These are phyloP conservation scores for Lacerta bilineata DNA, from an alignment of 2,797 vertebrate species.

Conservation along the genomic window DNA sequence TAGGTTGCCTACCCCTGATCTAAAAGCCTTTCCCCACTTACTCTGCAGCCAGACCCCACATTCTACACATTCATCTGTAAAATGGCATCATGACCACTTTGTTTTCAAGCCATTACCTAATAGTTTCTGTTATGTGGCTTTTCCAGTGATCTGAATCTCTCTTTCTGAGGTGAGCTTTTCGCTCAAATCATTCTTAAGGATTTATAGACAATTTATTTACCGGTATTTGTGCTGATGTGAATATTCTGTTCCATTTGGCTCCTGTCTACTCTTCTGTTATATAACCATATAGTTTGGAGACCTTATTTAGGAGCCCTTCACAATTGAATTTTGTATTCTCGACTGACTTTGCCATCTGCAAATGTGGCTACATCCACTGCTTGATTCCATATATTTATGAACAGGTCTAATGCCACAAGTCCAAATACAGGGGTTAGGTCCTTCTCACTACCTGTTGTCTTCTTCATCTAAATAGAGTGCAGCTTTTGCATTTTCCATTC, in stretches of 20 bases:
- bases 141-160: not conserved
- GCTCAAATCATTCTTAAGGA: not conserved
- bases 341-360: not conserved
- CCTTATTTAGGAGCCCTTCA: not conserved
- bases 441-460: no score
- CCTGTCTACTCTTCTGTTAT: not conserved
- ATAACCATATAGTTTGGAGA: not conserved
- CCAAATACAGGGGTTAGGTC: not conserved
- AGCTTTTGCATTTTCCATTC: not conserved
- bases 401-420: not conserved
- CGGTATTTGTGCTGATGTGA: not conserved
- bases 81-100: not conserved
- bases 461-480: no score
- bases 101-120: not conserved
- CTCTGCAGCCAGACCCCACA: not conserved
- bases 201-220: not conserved
- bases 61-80: not conserved
- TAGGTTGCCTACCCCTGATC: not conserved
- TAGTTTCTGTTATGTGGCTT: not conserved
- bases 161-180: not conserved
- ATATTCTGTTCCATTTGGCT: not conserved
- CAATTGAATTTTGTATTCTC: not conserved
- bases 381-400: not conserved
- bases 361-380: no score
- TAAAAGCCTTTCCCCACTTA: not conserved